Base-by-base conservation (phyloP, 1,140 invertebrate genomes). In the Philaenus spumarius region DNA sequence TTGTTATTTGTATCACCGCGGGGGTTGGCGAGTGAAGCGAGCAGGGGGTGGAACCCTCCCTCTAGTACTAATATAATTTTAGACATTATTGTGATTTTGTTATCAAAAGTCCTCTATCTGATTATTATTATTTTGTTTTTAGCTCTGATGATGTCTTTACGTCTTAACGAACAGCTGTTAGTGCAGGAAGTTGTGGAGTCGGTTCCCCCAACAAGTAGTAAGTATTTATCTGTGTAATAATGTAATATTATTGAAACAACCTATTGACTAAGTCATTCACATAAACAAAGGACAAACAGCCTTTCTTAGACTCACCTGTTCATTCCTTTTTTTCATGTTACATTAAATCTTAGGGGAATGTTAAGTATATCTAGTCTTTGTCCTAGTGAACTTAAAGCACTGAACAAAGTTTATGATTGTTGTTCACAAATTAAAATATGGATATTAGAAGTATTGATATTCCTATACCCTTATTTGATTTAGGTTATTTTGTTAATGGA, bases 131-230 rank as follows among this genome's bases (percentile, higher is more conserved):
- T 52, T 30, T 9, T 17, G 3, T 62, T 75, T 76, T 47, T 70
- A 75, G 93, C 94, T 15, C 70, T 98, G 1, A 84, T 93, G 67
- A 87, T 90, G 77, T 80, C 93, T 9, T 73, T 98, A 34, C 87
- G 87, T 68, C 75, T 98, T 5, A 97, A 97, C 75, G 91, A 96
- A 68, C 76, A 80, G 34, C 71, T 77, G 37, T 67, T 95, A 5
- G 87, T 93, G 53, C 80, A 82, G 64, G 81, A 92, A 76, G 86
- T 90, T n/a, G 69, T 98, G 14, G 95, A 98, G 74, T 77, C 75
- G 30, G 84, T 93, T 55, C 89, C 93, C 2, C 66, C 81, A 20
- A 72, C 73, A 59, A 80, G 90, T 68, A 82, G 91, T 95, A 74
- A 84, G 83, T 79, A 52, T 34, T 11, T 19, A 11, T 40, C 26